Base-by-base conservation (phyloP, 2,113 vertebrate species). In the Galeopterus variegatus region DNA sequence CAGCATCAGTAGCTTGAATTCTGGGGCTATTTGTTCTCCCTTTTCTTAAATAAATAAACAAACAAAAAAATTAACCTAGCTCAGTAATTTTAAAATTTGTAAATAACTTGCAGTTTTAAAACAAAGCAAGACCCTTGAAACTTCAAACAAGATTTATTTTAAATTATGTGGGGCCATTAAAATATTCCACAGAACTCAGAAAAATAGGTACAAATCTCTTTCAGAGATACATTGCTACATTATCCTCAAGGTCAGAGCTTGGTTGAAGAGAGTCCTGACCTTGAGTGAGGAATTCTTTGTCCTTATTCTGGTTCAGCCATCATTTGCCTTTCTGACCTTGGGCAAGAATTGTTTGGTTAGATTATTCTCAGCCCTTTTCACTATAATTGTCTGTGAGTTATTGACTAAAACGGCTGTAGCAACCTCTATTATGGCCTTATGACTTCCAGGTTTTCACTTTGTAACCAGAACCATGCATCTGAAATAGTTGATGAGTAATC, bases 51-150 rank as follows among this genome's bases (percentile, higher is more conserved):
- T 65, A 97, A 95, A 86, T 56, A 92, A 88, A 88, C 26, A 23
- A 77, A 41, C 41, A 41, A 83, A 65, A 54, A 88, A 88, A 24
- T 56, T 67, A 95, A 33, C 56, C 7, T 94, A 56, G 4, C 11
- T 73, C 19, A 45, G 24, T 75, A 80, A 83, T 90, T 93, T 58
- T n/a, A 92, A 88, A 83, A 65, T 76, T 58, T 75, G 10, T 70
- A 83, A 96, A 84, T 77, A 98, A 70, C 50, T 92, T 82, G 10
- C 13, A 60, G n/a, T 70, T 97, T 94, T 52, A 95, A 89, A 94
- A 91, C 79, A 80, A 97, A 76, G 18, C 19, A 48, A 83, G 21
- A 41, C 54, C 60, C 41, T 62, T 31, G 36, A 90, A 96, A 80
- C 83, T 80, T 95, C 8, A 87, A 70, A 8, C 24, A 54, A 6